Evolutionary conservation across 37 sponge, comb jelly and placozoan species (phyloP), one percentile per base, ranked within the genome.

Genomic region (Spongilla lacustris): DNA sequence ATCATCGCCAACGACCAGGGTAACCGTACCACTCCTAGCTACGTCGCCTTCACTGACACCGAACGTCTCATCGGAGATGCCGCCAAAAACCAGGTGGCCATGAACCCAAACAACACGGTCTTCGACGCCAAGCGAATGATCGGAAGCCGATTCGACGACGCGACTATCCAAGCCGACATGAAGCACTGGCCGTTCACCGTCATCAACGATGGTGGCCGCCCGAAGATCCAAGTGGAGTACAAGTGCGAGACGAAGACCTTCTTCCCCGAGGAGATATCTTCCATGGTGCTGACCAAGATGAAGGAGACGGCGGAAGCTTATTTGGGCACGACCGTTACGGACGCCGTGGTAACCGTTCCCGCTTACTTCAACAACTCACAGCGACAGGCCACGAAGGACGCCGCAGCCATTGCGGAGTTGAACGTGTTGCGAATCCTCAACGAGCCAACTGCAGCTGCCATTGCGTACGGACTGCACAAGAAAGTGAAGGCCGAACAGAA

Each of bases 1-100:
- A 98, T 98, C 83, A 98, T 96, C 77, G 99, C 99, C 71, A 98
- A 98, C 91, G 99, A 98, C 83, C 99, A 98, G 78, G 99, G 99
- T 13, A 98, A 98, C 89, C 71, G 99, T 0, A 98, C 99, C 35
- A 98, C 99, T 27, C 99, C 99, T 30, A 96, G 97, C 74, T 98
- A 98, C 81, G 99, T 98, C 36, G 97, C 97, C 36, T 98, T 98
- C 93, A 98, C 89, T 28, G 99, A 98, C 87, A 89, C 94, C 2
- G 99, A 98, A 81, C 90, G 99, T 30, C 93, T 98, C 46, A 98
- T 98, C 66, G 99, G 99, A 76, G 99, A 98, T 72, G 87, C 99
- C 0, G 99, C 99, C 76, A 98, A 98, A 86, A 98, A 96, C 85
- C 97, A 96, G 75, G 96, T 98, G 25, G 97, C 99, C 75, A 93